Conservation (phyloP, 1,140 invertebrate genomes). For the Panonychus citri region DNA sequence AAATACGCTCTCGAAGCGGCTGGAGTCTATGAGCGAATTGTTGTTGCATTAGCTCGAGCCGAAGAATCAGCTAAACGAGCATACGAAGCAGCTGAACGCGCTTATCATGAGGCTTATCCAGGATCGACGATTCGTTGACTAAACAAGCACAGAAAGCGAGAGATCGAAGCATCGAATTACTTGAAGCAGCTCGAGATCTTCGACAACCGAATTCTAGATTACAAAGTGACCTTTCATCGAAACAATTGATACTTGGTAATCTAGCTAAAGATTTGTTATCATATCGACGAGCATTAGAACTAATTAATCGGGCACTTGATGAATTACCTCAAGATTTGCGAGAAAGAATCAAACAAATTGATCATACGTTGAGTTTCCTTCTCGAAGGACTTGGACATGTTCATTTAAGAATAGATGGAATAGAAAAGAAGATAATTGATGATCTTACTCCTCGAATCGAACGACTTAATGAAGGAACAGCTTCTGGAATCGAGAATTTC, state of each 20-base stretch:
- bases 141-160: conserved; percentile 40
- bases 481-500: conserved; percentile 16
- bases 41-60: conserved; percentile 36
- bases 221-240: conserved; percentile 4
- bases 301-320: conserved; percentile 13
- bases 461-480: conserved; percentile 16
- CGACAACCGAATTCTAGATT: conserved; percentile 13
- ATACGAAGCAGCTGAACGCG: conserved; percentile 31
- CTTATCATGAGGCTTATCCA: conserved; percentile 26
- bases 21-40: conserved; percentile 53
- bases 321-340: conserved; percentile 6
- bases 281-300: conserved; percentile 10
- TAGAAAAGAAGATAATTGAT: conserved; percentile 13
- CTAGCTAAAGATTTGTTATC: conserved; percentile 10
- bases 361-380: conserved; percentile 1
- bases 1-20: conserved; percentile 44
- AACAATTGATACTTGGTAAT: conserved; percentile 9
- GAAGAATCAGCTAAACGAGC: conserved; percentile 38
- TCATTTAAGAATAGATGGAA: conserved; percentile 12
- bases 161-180: conserved; percentile 33
- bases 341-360: neutral
- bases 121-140: conserved; percentile 16
- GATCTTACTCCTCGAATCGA: conserved; percentile 17
- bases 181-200: conserved; percentile 24
- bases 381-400: neutral